Evolutionary conservation across 2,888 invertebrate species (phyloP).

Genomic region (Galeopsomyia nigrocyanea): DNA sequence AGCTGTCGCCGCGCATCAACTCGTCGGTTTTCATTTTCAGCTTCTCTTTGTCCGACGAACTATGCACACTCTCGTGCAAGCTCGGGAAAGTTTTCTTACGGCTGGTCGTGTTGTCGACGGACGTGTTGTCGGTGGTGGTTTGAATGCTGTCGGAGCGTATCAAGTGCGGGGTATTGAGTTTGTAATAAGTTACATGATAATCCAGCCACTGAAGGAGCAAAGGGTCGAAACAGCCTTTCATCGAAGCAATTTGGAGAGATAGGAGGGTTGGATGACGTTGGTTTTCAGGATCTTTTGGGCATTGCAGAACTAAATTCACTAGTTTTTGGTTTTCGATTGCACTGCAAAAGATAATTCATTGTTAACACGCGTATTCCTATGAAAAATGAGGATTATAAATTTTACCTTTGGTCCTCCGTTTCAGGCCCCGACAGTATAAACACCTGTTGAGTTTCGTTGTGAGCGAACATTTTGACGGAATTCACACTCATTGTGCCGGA

Average conservation of each 20-base stretch:
- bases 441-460: slow-evolving; percentile 71
- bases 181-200: slow-evolving; percentile 69
- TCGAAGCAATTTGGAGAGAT: slow-evolving; percentile 71
- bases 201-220: slow-evolving; percentile 77
- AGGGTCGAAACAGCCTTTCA: slow-evolving; percentile 74
- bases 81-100: slow-evolving; percentile 63
- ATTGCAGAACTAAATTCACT: slow-evolving; percentile 66
- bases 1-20: too few species aligned
- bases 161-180: slow-evolving; percentile 52
- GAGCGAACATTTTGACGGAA: slow-evolving; percentile 71
- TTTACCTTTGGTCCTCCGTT: slow-evolving; percentile 53
- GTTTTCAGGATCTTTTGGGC: slow-evolving; percentile 65
- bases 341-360: slow-evolving; percentile 49
- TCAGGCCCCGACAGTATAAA: slow-evolving; percentile 73
- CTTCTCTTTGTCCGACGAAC: slow-evolving; percentile 65
- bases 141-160: slow-evolving; percentile 52
- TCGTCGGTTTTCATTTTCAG: slow-evolving; percentile 42
- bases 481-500: slow-evolving; percentile 66
- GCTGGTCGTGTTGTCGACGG: slow-evolving; percentile 58
- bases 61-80: slow-evolving; percentile 66
- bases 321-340: slow-evolving; percentile 54
- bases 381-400: slow-evolving; percentile 16
- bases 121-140: slow-evolving; percentile 56
- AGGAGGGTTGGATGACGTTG: slow-evolving; percentile 70
- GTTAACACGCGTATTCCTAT: neutral